These are phyloP conservation scores for Cottoperca gobio DNA, from an alignment of 2,797 vertebrate genomes.

Conservation along the genomic window DNA sequence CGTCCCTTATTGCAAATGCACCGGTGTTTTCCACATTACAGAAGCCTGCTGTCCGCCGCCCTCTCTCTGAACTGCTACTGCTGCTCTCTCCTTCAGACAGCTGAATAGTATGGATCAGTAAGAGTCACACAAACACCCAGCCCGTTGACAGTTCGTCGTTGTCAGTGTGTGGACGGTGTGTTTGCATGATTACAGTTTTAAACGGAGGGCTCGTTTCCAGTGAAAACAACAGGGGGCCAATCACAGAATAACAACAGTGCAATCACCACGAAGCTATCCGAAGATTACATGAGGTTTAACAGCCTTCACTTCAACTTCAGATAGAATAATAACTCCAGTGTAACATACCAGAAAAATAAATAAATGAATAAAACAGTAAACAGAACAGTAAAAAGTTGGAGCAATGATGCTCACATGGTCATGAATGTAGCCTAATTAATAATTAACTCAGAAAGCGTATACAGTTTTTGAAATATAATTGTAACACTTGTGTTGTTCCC, in stretches of 20 bases:
- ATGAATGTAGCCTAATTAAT: neutral
- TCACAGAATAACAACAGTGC: neutral
- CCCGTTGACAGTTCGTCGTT: conserved; percentile 42
- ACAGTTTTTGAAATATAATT: neutral
- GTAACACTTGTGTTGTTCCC: neutral
- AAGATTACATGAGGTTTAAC: neutral
- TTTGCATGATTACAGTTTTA: conserved; percentile 29
- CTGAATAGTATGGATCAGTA: conserved; percentile 46
- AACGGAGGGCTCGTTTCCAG: conserved; percentile 11
- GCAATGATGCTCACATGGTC: neutral
- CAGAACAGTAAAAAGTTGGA: neutral
- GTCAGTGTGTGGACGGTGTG: conserved; percentile 26
- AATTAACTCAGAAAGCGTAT: neutral
- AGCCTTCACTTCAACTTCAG: neutral
- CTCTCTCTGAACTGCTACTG: conserved; percentile 3
- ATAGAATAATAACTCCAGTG: neutral
- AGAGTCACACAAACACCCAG: conserved; percentile 54
- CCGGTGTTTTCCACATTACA: conserved; percentile 46
- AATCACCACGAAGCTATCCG: neutral
- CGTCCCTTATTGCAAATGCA: conserved; percentile 35
- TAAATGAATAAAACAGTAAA: too few species aligned
- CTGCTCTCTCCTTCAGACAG: conserved; percentile 40
- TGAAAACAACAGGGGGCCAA: neutral
- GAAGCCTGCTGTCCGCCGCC: conserved; percentile 15
- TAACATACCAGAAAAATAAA: neutral